Evolutionary conservation across 2,888 invertebrate species (phyloP).

Genomic region (Meteorus cinctellus): DNA sequence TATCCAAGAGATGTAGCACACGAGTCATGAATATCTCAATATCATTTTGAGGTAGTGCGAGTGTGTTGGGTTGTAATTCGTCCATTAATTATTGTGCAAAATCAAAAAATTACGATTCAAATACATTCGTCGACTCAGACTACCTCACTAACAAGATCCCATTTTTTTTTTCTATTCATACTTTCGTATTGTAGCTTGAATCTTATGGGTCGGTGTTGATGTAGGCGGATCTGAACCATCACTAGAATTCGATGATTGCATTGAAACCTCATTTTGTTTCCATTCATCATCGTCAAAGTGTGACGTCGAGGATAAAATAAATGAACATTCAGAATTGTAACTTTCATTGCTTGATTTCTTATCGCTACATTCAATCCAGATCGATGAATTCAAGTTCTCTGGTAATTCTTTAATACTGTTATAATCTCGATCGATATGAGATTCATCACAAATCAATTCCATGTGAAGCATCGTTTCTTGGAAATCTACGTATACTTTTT

Average conservation of each 20-base stretch:
- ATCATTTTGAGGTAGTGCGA: too few relatives aligned
- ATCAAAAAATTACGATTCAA: too few relatives aligned
- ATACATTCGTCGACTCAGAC: too few relatives aligned
- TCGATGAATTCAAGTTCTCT: neutral
- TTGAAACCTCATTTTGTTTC: neutral
- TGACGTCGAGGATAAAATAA: neutral
- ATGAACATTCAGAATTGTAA: conserved; percentile 4
- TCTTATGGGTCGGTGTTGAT: conserved; percentile 21
- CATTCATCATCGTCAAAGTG: conserved; percentile 5
- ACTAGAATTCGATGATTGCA: neutral
- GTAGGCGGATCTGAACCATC: conserved; percentile 21
- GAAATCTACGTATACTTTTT: neutral
- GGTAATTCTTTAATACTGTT: neutral
- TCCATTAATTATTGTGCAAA: too few relatives aligned
- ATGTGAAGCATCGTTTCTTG: neutral
- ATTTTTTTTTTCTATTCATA: neutral
- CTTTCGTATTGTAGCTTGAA: neutral
- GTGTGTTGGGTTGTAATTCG: too few relatives aligned
- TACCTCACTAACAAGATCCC: neutral
- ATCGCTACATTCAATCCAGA: neutral
- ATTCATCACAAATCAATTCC: neutral
- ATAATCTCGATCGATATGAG: neutral
- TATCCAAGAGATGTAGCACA: neutral
- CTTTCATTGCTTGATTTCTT: neutral
- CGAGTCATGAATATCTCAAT: neutral